Percentiles rank a stretch among this genome's conserved stretches.
phyloP scores from a whole-genome alignment of 2,888 invertebrate genomes.

The Ectemnius continuus region DNA sequence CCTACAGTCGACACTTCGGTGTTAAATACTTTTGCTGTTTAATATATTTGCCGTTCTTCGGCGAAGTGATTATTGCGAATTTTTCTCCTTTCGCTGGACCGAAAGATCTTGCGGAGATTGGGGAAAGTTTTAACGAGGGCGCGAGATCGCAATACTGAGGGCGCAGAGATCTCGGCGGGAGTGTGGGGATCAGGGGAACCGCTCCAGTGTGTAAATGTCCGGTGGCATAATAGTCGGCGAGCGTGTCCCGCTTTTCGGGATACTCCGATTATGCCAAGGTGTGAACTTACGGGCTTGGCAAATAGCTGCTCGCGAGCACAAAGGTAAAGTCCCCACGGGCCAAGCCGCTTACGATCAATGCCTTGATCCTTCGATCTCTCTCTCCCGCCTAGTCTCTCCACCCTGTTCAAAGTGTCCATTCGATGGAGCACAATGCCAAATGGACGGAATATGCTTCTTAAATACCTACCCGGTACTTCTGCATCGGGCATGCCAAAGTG shows the following conservation, averaged over 20 bases:
- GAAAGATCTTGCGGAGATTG: neutral
- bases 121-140: neutral
- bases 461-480: conserved; percentile 51
- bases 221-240: conserved; percentile 53
- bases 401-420: conserved; percentile 45
- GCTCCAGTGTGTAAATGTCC: conserved; percentile 48
- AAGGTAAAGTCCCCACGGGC: conserved; percentile 58
- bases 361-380: conserved; percentile 63
- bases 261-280: conserved; percentile 68
- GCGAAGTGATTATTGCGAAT: neutral
- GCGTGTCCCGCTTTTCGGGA: conserved; percentile 55
- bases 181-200: conserved; percentile 4
- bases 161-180: neutral
- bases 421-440: conserved; percentile 60
- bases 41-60: too few relatives aligned
- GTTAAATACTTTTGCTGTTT: too few relatives aligned
- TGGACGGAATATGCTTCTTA: conserved; percentile 58
- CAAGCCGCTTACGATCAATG: conserved; percentile 76
- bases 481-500: conserved; percentile 18
- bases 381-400: conserved; percentile 17
- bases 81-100: neutral
- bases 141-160: neutral
- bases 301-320: conserved; percentile 61
- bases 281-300: conserved; percentile 63
- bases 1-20: too few relatives aligned